Percentiles rank a stretch among this genome's conserved stretches.
phyloP scores from a whole-genome alignment of 2,113 vertebrate species.

The Oceanites oceanicus region DNA sequence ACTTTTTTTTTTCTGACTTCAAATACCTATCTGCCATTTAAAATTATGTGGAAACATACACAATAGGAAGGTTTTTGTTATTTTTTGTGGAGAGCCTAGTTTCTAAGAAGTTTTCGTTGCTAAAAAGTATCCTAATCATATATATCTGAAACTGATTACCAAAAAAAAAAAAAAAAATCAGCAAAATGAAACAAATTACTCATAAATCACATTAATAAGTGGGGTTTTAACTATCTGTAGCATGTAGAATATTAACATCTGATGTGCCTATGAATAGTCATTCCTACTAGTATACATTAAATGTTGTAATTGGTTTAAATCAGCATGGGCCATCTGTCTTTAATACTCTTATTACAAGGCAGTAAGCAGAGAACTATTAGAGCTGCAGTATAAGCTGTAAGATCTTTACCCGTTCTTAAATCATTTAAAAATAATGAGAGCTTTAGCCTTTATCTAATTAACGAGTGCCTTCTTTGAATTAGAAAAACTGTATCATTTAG shows the following conservation, averaged over 20 bases:
- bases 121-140: conserved; percentile 10
- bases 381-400: conserved; percentile 80
- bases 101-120: conserved; percentile 15
- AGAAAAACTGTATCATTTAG: conserved; percentile 87
- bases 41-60: neutral
- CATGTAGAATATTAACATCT: conserved; percentile 75
- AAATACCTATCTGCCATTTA: neutral
- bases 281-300: conserved; percentile 84
- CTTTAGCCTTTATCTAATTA: conserved; percentile 97
- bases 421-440: conserved; percentile 98
- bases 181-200: conserved; percentile 70
- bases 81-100: neutral
- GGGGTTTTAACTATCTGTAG: conserved; percentile 70
- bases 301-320: conserved; percentile 87
- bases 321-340: conserved; percentile 83
- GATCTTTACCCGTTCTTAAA: conserved; percentile 91
- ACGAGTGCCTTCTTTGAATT: conserved; percentile 87
- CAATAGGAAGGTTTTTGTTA: neutral
- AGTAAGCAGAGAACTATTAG: conserved; percentile 83
- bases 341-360: conserved; percentile 83
- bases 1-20: neutral
- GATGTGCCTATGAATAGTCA: conserved; percentile 74
- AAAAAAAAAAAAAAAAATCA: conserved; percentile 28
- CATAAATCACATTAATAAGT: conserved; percentile 75
- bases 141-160: conserved; percentile 23